Base-by-base conservation (phyloP, 2,888 invertebrate genomes). In the Phragmatobia fuliginosa region DNA sequence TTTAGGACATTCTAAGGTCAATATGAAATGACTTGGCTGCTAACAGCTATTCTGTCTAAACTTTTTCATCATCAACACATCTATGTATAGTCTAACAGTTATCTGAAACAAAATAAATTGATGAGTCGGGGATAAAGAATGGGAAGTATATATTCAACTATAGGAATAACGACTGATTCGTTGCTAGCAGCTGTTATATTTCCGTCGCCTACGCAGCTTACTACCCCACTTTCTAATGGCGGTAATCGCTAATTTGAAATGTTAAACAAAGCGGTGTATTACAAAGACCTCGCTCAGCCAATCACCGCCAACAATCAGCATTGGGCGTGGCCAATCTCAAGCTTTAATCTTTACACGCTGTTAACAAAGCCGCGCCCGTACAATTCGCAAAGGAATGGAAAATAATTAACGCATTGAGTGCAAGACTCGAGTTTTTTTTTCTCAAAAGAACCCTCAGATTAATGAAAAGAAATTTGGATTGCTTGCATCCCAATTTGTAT, bases 251-350 rank as follows among this genome's bases (percentile, higher is more conserved):
- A 91, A 91, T 92, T 91, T 91, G 85, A 88, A 85, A 87, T 87
- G 86, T 88, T 87, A 88, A 91, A 91, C 90, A 91, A 91, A 90
- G 89, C 89, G 89, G 90, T 86, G 82, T 85, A 84, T 83, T 89
- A 93, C 92, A 92, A 92, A 93, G 92, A 87, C 78, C 83, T 78
- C 80, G 85, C 76, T 85, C 86, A 82, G 87, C 94, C 94, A 94
- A 94, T 94, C 93, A 87, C 83, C 77, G 85, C 79, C 77, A 80
- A 82, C 85, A 87, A 87, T 87, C 86, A 86, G 79, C 78, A 75
- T 77, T 84, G 90, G 94, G 94, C 94, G 94, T 88, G 89, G 92
- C 89, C 84, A 86, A 88, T 89, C 83, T 88, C 83, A 78, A 85
- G 86, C 87, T 89, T 86, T 88, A 89, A 90, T 88, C 87, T 90